These are phyloP conservation scores for Drosophila leonis DNA, from an alignment of 2,888 invertebrate genomes.

Conservation along the genomic window DNA sequence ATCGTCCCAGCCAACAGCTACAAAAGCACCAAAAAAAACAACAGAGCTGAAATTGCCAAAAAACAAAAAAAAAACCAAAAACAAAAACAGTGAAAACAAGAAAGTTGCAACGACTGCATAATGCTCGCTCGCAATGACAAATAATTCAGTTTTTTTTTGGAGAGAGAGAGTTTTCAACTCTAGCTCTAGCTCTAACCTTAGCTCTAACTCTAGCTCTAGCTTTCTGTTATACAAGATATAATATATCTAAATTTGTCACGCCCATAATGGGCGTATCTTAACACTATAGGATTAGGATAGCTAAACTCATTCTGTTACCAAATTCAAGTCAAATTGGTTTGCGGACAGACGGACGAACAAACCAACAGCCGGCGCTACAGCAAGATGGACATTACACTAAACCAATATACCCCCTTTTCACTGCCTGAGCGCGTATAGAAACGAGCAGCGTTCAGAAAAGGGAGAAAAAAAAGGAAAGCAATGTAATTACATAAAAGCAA, in stretches of 20 bases:
- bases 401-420: not conserved
- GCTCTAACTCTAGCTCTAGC: not conserved
- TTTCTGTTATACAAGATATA: too few species aligned
- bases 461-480: conserved; percentile 26
- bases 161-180: not conserved
- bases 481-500: conserved; percentile 75
- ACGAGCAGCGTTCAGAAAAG: conserved; percentile 11
- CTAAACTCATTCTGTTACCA: not conserved
- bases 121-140: not conserved
- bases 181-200: not conserved
- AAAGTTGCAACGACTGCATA: not conserved
- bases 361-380: too few species aligned
- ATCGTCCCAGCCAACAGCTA: conserved; percentile 35
- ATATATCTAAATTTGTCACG: too few species aligned
- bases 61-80: conserved; percentile 2
- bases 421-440: not conserved
- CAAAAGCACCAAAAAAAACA: conserved; percentile 19
- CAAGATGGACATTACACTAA: not conserved
- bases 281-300: not conserved
- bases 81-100: conserved; percentile 20
- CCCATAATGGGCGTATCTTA: too few species aligned
- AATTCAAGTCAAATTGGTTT: not conserved
- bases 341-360: too few species aligned
- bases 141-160: not conserved
- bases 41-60: conserved; percentile 1